phyloP scores from a whole-genome alignment of 2,113 vertebrate species.

The Pycnonotus jocosus region DNA sequence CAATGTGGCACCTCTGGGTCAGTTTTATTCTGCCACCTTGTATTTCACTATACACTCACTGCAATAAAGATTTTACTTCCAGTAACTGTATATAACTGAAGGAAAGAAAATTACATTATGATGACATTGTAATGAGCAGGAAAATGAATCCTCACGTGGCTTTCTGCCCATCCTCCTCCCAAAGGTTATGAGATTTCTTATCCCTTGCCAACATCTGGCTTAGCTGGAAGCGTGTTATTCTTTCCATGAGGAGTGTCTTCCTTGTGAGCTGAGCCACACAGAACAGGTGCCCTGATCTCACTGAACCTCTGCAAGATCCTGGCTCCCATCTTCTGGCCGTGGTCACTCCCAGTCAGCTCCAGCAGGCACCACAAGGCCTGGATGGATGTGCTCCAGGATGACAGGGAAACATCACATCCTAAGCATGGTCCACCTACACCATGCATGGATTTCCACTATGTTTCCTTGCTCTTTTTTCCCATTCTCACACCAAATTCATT shows the following conservation, averaged over 20 bases:
- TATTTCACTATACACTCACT: neutral
- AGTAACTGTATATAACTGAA: neutral
- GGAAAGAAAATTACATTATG: neutral
- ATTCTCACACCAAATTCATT: neutral
- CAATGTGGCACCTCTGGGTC: neutral
- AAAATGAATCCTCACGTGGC: neutral
- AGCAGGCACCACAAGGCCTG: neutral
- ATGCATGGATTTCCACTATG: rapidly evolving
- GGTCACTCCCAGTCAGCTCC: neutral
- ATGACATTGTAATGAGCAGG: neutral
- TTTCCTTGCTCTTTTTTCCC: neutral
- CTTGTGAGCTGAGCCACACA: neutral
- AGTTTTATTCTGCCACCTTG: neutral
- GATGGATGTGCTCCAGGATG: rapidly evolving
- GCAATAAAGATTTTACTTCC: neutral
- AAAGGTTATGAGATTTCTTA: neutral
- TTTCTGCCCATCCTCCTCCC: neutral
- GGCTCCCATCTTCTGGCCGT: neutral
- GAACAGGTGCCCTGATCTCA: neutral
- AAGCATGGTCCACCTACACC: rapidly evolving
- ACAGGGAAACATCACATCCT: neutral
- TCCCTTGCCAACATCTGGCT: neutral
- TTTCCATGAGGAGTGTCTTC: neutral
- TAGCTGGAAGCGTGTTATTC: neutral
- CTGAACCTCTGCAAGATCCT: neutral